A percentile compares a stretch with the other conserved stretches of the same genome.
phyloP scores from a whole-genome alignment of 2,797 vertebrate genomes.

The Pogoniulus pusillus region DNA sequence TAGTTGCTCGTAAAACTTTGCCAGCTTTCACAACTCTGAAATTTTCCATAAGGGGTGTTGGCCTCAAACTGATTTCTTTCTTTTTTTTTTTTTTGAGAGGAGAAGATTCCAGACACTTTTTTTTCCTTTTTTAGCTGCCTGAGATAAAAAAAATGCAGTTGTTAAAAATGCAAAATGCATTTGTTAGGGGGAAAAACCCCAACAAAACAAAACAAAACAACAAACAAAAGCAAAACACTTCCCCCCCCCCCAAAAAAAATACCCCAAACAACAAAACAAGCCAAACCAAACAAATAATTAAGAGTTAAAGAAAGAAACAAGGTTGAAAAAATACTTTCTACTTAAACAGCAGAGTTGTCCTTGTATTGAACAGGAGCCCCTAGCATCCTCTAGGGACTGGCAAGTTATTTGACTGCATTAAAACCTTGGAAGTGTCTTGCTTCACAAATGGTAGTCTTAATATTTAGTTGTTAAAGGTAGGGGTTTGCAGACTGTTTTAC shows the following conservation, averaged over 20 bases:
- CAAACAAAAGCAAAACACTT: too few relatives aligned
- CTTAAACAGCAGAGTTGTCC: neutral
- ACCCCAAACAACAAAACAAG: too few relatives aligned
- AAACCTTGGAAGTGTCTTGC: neutral
- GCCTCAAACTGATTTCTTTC: neutral
- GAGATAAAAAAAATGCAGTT: neutral
- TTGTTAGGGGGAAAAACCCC: neutral
- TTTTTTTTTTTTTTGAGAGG: neutral
- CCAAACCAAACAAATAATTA: neutral
- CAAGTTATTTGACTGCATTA: neutral
- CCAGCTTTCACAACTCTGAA: conserved; percentile 36
- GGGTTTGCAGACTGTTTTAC: neutral
- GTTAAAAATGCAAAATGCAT: too few relatives aligned
- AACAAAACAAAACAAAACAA: too few relatives aligned
- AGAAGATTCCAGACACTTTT: neutral
- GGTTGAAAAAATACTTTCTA: neutral
- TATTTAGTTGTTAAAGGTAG: neutral
- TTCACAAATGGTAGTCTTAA: neutral
- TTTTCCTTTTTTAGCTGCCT: neutral
- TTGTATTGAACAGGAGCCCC: neutral
- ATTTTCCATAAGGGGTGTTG: conserved; percentile 37
- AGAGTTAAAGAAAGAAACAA: neutral
- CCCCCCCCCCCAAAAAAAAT: too few relatives aligned
- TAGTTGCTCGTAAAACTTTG: neutral
- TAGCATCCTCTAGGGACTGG: neutral